phyloP scores from a whole-genome alignment of 2,888 invertebrate genomes.

The Trypoxylon attenuatum region DNA sequence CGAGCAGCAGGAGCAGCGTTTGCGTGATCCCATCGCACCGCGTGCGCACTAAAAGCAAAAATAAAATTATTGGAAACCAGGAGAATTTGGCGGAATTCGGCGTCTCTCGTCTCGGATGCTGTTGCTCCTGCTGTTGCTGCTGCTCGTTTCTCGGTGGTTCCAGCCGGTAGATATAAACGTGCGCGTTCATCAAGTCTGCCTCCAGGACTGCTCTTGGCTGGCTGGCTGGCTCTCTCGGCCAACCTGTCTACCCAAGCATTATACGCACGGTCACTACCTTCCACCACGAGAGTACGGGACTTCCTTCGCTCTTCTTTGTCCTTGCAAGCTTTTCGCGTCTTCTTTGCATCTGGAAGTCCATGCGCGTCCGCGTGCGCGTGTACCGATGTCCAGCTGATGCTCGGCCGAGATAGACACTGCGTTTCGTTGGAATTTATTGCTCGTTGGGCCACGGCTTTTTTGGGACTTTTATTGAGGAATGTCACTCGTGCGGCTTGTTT shows the following conservation, averaged over 20 bases:
- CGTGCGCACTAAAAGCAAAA: slow-evolving; percentile 65
- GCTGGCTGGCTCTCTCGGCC: no score
- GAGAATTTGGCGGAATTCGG: slow-evolving; percentile 67
- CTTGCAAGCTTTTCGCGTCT: not conserved
- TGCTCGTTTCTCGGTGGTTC: slow-evolving; percentile 50
- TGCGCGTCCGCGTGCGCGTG: not conserved
- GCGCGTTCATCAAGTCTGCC: slow-evolving; percentile 50
- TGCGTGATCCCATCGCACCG: slow-evolving; percentile 57
- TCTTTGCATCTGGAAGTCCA: not conserved
- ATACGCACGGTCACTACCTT: no score
- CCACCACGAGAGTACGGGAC: no score
- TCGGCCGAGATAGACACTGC: not conserved
- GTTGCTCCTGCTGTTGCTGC: slow-evolving; percentile 31
- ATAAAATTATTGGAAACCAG: slow-evolving; percentile 67
- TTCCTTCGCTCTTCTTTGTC: slow-evolving; percentile 14
- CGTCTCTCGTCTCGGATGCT: slow-evolving; percentile 29
- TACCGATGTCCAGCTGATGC: not conserved
- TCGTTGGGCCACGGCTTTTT: not conserved
- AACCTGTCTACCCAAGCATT: no score
- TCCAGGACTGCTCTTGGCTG: slow-evolving; percentile 32
- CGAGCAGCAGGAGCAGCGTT: slow-evolving; percentile 50
- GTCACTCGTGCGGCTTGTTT: no score
- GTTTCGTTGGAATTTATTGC: not conserved
- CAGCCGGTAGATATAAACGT: slow-evolving; percentile 53
- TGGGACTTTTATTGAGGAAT: no score